Evolutionary conservation across 2,113 vertebrate species (phyloP).

Genomic region (Mandrillus leucophaeus): DNA sequence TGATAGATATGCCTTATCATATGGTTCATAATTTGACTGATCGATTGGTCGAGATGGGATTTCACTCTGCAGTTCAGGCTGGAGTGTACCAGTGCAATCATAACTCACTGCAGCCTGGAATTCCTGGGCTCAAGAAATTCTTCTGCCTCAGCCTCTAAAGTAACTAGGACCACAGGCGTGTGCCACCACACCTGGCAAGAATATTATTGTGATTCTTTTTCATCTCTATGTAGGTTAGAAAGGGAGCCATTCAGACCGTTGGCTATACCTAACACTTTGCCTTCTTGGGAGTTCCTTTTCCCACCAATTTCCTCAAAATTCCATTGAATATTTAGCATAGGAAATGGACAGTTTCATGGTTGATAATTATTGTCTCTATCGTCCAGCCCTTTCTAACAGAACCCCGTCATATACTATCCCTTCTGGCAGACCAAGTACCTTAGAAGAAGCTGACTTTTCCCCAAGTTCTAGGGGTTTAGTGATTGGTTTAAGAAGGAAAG

Average conservation of each 20-base stretch:
- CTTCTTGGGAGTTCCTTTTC: background rate
- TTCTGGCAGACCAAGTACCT: background rate
- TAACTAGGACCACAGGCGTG: no score
- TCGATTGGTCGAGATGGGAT: no score
- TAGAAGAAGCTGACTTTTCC: background rate
- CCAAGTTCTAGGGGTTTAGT: background rate
- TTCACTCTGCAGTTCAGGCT: no score
- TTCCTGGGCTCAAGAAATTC: no score
- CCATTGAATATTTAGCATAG: background rate
- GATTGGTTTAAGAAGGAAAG: background rate
- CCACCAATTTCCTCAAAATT: background rate
- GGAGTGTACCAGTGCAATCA: no score
- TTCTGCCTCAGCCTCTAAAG: no score
- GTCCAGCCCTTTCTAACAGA: background rate
- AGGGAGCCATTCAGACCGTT: background rate
- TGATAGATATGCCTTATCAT: background rate
- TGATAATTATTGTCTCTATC: background rate
- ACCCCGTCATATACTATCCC: background rate
- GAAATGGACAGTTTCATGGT: background rate
- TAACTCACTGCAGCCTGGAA: no score
- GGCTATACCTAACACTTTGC: background rate
- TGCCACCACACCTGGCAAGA: no score
- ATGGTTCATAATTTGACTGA: background rate
- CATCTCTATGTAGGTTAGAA: background rate
- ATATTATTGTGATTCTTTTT: background rate